phyloP scores from a whole-genome alignment of 2,797 vertebrate genomes.

The Mallotus villosus region DNA sequence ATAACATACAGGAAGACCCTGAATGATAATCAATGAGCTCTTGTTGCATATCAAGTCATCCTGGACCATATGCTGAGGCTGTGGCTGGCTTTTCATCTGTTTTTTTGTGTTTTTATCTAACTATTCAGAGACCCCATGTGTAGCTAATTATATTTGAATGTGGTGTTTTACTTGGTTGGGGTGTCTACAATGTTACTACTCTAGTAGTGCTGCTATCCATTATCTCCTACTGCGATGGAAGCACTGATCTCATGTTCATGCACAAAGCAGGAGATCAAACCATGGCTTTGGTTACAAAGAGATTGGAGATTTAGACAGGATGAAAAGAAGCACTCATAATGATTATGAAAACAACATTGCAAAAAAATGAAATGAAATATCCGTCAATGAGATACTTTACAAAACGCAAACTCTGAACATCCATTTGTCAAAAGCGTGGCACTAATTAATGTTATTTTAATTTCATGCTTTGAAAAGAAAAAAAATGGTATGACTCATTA shows the following conservation, averaged over 20 bases:
- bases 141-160: too few relatives aligned
- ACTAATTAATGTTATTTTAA: conserved; percentile 59
- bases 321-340: conserved; percentile 26
- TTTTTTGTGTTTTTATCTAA: too few relatives aligned
- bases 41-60: too few relatives aligned
- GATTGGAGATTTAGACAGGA: conserved; percentile 5
- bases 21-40: too few relatives aligned
- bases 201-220: not conserved
- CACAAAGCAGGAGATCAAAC: not conserved
- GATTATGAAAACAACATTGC: conserved; percentile 34
- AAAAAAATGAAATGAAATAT: conserved; percentile 30
- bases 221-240: not conserved
- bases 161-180: not conserved
- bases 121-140: too few relatives aligned
- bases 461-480: conserved; percentile 38
- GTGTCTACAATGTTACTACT: not conserved
- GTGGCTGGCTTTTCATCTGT: too few relatives aligned
- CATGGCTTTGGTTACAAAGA: not conserved
- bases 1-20: too few relatives aligned
- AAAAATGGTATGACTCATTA: too few relatives aligned
- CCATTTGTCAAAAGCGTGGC: conserved; percentile 54
- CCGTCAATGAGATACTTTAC: conserved; percentile 30
- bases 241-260: not conserved
- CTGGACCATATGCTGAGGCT: too few relatives aligned
- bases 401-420: conserved; percentile 50